A percentile compares a stretch with the other conserved stretches of the same genome.
These are phyloP conservation scores for Odontophorus gujanensis DNA, from an alignment of 2,113 vertebrate species.

Conservation along the genomic window DNA sequence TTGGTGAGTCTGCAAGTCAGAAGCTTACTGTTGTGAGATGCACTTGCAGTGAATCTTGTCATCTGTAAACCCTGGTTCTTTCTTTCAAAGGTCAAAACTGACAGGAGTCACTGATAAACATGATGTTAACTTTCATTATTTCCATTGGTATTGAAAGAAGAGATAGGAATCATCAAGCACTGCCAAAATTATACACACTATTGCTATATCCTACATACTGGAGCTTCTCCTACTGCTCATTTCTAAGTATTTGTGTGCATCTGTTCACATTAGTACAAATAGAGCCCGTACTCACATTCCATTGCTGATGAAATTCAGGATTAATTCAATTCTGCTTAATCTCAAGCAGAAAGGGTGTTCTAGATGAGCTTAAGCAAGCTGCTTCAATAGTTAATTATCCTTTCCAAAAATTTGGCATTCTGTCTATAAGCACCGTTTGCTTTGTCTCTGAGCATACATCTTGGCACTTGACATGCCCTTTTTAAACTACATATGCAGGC, in stretches of 20 bases:
- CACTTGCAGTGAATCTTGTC: not conserved
- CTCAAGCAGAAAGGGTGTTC: not conserved
- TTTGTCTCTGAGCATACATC: not conserved
- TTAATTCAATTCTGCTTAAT: not conserved
- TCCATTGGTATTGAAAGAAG: conserved; percentile 11
- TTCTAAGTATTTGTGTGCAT: not conserved
- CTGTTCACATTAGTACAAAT: not conserved
- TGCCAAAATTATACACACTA: conserved; percentile 33
- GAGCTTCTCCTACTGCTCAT: conserved; percentile 8
- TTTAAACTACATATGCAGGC: not conserved
- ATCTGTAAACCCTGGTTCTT: conserved; percentile 20
- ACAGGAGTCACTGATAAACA: not conserved
- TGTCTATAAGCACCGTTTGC: not conserved
- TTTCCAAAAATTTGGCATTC: not conserved
- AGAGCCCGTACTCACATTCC: not conserved
- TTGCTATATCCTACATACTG: not conserved
- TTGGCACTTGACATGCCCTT: not conserved
- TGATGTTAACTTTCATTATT: not conserved
- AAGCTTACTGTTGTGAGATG: not conserved
- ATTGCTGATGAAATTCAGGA: not conserved
- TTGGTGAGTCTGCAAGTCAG: not conserved
- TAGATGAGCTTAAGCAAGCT: not conserved
- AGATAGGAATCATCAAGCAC: conserved; percentile 17
- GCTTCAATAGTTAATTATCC: not conserved
- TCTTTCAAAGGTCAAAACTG: conserved; percentile 45